Evolutionary conservation across 2,797 vertebrate species (phyloP).

Genomic region (Pitangus sulphuratus): DNA sequence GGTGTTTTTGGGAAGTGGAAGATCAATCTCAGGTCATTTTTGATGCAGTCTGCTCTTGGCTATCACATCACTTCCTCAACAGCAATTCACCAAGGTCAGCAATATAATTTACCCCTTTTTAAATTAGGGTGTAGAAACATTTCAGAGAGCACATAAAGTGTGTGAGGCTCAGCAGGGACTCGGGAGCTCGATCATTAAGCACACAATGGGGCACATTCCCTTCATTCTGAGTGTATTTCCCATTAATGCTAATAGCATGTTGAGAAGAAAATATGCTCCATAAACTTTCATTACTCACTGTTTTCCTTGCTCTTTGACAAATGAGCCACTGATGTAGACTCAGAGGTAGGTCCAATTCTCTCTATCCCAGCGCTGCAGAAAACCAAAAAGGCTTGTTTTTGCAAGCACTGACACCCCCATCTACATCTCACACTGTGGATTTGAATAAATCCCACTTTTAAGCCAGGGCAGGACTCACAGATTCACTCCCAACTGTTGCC

Average conservation of each 20-base stretch:
- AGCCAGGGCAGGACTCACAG: not conserved
- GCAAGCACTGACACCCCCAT: not conserved
- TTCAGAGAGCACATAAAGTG: not conserved
- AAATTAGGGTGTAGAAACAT: not conserved
- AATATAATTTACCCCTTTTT: not conserved
- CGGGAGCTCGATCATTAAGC: not conserved
- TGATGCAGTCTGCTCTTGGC: not conserved
- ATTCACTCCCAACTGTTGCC: not conserved
- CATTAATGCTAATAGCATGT: not conserved
- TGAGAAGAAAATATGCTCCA: not conserved
- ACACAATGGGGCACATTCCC: not conserved
- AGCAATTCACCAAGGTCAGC: conserved; percentile 12
- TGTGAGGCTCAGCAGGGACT: not conserved
- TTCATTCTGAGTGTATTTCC: not conserved
- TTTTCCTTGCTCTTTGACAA: not conserved
- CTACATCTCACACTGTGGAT: not conserved
- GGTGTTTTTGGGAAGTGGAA: not conserved
- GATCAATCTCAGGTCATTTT: not conserved
- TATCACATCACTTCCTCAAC: not conserved
- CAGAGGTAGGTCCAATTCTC: not conserved
- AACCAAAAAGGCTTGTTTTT: not conserved
- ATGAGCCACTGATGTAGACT: not conserved
- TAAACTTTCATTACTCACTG: not conserved
- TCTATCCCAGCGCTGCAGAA: not conserved
- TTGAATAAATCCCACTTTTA: not conserved